These are phyloP conservation scores for Gonioctena quinquepunctata DNA, from an alignment of 1,140 invertebrate species.

Conservation along the genomic window DNA sequence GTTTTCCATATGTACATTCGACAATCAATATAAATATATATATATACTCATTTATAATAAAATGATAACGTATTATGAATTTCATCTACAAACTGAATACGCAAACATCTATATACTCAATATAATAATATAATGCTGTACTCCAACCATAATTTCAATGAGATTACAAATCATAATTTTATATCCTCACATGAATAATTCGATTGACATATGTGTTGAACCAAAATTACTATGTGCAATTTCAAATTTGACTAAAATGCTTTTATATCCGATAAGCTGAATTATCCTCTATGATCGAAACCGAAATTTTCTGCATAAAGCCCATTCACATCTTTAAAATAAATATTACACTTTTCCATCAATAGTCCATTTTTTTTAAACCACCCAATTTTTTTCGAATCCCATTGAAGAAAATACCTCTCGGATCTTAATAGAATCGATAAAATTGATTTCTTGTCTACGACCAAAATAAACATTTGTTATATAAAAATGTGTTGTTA, in stretches of 20 bases:
- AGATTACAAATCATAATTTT: background rate
- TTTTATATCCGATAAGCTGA: background rate
- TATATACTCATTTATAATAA: conserved; percentile 29
- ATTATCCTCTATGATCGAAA: background rate
- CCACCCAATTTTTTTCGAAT: too few species aligned
- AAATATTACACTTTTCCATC: too few species aligned
- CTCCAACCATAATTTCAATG: conserved; percentile 20
- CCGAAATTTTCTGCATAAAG: background rate
- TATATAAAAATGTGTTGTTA: too few species aligned
- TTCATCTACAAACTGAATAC: conserved; percentile 32
- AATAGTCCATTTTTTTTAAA: too few species aligned
- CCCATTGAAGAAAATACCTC: background rate
- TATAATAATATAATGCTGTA: background rate
- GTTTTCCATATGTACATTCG: conserved; percentile 32
- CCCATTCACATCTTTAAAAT: too few species aligned
- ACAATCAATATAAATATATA: conserved; percentile 33
- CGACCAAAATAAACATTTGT: too few species aligned
- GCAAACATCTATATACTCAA: conserved; percentile 22
- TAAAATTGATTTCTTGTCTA: too few species aligned
- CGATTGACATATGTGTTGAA: background rate
- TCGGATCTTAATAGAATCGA: too few species aligned
- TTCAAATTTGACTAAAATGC: conserved; percentile 23
- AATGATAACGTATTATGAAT: conserved; percentile 18
- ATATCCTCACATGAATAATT: conserved; percentile 1
- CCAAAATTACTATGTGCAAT: conserved; percentile 21